A percentile compares a stretch with the other conserved stretches of the same genome.
Evolutionary conservation across 2,113 vertebrate genomes (phyloP).

Genomic region (Perca fluviatilis): DNA sequence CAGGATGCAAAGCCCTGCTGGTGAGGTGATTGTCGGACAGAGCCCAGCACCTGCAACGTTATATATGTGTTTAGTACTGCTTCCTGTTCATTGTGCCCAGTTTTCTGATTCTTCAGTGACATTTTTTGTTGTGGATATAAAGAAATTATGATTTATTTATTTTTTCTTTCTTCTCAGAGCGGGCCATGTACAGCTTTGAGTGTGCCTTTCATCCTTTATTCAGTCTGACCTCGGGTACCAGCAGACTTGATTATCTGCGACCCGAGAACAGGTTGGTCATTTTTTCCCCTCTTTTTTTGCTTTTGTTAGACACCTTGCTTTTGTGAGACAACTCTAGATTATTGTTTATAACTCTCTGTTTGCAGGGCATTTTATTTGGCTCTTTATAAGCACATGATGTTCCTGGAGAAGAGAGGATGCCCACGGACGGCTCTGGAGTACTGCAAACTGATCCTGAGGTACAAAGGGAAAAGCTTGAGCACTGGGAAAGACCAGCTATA

Average conservation of each 20-base stretch:
- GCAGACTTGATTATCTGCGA: slow-evolving; percentile 93
- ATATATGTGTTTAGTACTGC: neutral
- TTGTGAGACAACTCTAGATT: slow-evolving; percentile 11
- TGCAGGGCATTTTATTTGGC: slow-evolving; percentile 94
- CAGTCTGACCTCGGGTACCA: slow-evolving; percentile 92
- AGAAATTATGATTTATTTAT: no score
- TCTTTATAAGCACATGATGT: slow-evolving; percentile 96
- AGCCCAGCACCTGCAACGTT: neutral
- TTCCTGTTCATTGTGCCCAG: neutral
- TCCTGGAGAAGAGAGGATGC: slow-evolving; percentile 96
- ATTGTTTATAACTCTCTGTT: slow-evolving; percentile 21
- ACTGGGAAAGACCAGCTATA: neutral
- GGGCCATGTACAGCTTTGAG: slow-evolving; percentile 95
- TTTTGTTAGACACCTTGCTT: neutral
- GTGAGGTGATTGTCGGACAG: neutral
- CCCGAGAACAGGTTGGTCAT: slow-evolving; percentile 92
- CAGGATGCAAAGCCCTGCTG: slow-evolving; percentile 1
- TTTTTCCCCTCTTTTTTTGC: neutral
- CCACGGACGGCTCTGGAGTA: slow-evolving; percentile 95
- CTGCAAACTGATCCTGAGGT: slow-evolving; percentile 97
- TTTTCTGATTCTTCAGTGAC: neutral
- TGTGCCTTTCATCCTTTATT: slow-evolving; percentile 95
- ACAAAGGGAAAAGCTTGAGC: neutral
- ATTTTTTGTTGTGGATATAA: neutral
- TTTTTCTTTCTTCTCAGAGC: slow-evolving; percentile 83